Evolutionary conservation across 2,888 invertebrate genomes (phyloP), one percentile per base, ranked within the genome.

Genomic region (Sarcophaga rosellei): DNA sequence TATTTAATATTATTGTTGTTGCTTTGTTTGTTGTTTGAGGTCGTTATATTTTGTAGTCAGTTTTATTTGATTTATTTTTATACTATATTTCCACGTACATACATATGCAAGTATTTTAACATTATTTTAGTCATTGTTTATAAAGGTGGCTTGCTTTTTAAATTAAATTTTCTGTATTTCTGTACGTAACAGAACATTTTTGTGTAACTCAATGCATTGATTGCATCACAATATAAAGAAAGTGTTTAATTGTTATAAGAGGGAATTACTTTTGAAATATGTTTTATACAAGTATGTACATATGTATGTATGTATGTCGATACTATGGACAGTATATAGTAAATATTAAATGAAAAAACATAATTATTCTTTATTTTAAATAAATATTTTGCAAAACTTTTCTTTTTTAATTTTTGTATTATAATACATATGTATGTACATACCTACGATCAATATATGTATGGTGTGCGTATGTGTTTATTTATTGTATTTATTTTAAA

Each of bases 11-110:
- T 47, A 47, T 35, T 66, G 45, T 74, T 74, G 21, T 68, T 44
- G 66, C 45, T 70, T 70, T 78, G 74, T 63, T 62, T 78, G 62
- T 83, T 83, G 77, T 68, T 73, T 77, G 63, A 78, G 82, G 82
- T 83, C 82, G 73, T 68, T 78, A 78, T 78, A 68, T 73, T 69
- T 62, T 68, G 59, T 66, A 69, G 80, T 81, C 73, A 69, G 75
- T 74, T 53, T 68, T 73, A 74, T 81, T 74, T 74, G 61, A 59
- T 47, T 81, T 74, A 74, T 53, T 68, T 62, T 74, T 45, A 44
- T 35, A 35, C 2, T 35, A 35, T 35, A 35, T 35, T 35, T 35
- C 10, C 35, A 35, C 44, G 20, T 35, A 59, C n/a, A 17, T 53
- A 53, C 53, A 53, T 53, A 53, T 53, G 53, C 1, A 3, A 15